These are phyloP conservation scores for Rutilus rutilus DNA, from an alignment of 2,113 vertebrate genomes.

Conservation along the genomic window DNA sequence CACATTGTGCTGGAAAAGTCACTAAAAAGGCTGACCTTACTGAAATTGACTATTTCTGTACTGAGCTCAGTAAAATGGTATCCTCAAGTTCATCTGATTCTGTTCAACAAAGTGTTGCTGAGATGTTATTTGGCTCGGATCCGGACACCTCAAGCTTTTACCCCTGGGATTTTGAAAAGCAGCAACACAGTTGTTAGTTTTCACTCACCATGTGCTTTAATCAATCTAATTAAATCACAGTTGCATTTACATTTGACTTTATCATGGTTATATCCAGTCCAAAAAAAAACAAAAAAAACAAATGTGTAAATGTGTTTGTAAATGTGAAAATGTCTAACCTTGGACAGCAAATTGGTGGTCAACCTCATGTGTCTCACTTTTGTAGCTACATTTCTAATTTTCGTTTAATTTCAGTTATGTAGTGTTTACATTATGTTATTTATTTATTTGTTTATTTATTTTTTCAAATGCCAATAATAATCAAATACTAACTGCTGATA, in stretches of 20 bases:
- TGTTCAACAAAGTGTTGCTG: slow-evolving; percentile 57
- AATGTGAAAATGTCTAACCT: neutral
- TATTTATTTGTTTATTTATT: neutral
- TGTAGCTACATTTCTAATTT: neutral
- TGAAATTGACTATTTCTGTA: slow-evolving; percentile 57
- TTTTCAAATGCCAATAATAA: neutral
- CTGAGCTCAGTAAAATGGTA: slow-evolving; percentile 61
- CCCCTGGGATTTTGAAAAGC: slow-evolving; percentile 58
- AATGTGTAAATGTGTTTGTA: neutral
- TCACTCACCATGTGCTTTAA: slow-evolving; percentile 34
- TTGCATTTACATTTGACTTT: neutral
- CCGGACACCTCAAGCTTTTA: slow-evolving; percentile 57
- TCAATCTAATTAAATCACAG: neutral
- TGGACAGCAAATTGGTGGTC: no score
- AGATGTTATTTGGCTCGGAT: slow-evolving; percentile 59
- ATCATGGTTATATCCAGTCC: neutral
- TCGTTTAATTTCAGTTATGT: neutral
- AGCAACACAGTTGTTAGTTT: slow-evolving; percentile 41
- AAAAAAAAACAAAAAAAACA: neutral
- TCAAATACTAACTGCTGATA: slow-evolving; percentile 36
- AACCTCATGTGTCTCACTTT: neutral
- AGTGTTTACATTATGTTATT: neutral
- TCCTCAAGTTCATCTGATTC: slow-evolving; percentile 54
- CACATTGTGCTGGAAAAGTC: slow-evolving; percentile 22
- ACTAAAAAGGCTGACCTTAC: slow-evolving; percentile 40